Conservation (phyloP, 2,113 vertebrate species). For the Lagopus leucura region DNA sequence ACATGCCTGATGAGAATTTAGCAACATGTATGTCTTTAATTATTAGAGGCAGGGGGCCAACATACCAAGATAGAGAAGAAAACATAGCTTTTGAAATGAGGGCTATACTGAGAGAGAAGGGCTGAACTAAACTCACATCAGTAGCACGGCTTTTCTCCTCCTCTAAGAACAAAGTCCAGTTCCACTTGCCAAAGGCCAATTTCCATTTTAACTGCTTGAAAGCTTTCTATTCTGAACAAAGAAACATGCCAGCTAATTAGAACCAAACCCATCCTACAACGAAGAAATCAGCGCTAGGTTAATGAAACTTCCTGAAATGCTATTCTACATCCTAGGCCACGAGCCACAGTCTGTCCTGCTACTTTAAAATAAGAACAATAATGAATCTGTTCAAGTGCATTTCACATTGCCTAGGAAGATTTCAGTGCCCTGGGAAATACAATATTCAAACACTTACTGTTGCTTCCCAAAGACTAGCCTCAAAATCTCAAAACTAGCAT, state of each 20-base stretch:
- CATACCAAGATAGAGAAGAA: background rate
- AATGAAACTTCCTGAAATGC: background rate
- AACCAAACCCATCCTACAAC: background rate
- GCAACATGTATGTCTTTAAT: background rate
- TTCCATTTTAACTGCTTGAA: conserved; percentile 7
- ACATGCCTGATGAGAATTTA: background rate
- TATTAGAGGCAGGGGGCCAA: background rate
- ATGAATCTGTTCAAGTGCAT: background rate
- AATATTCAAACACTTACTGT: background rate
- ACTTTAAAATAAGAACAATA: background rate
- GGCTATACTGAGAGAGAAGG: background rate
- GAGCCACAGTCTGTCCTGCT: background rate
- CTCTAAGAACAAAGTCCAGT: background rate
- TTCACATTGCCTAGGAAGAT: background rate
- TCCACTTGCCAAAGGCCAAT: conserved; percentile 20
- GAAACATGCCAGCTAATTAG: background rate
- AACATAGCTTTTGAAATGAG: background rate
- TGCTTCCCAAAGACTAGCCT: background rate
- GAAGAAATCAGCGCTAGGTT: background rate
- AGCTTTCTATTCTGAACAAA: background rate
- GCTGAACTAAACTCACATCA: background rate
- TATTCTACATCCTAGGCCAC: background rate
- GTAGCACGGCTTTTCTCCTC: background rate
- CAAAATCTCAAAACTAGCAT: background rate
- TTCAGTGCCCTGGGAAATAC: background rate